phyloP scores from a whole-genome alignment of 2,113 vertebrate genomes.

The Forbesichthys agassizii region DNA sequence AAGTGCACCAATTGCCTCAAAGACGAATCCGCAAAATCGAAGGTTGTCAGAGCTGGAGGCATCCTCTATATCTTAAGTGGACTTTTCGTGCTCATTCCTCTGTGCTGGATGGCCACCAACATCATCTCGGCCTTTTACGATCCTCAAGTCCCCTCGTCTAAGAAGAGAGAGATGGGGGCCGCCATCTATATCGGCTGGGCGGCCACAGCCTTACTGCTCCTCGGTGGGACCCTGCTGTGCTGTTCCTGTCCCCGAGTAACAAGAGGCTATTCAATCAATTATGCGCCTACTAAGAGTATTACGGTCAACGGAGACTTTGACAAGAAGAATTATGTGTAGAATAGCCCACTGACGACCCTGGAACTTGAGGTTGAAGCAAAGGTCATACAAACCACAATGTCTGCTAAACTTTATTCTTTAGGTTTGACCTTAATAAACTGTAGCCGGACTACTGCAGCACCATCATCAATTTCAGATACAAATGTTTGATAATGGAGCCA shows the following conservation, averaged over 20 bases:
- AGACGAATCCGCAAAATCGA: slow-evolving; percentile 75
- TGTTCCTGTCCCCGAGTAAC: slow-evolving; percentile 79
- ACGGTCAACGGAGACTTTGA: slow-evolving; percentile 81
- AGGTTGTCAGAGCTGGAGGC: slow-evolving; percentile 82
- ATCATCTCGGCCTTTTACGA: slow-evolving; percentile 90
- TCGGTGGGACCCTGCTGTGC: slow-evolving; percentile 86
- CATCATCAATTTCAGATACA: no score
- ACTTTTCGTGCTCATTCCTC: slow-evolving; percentile 84
- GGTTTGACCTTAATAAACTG: no score
- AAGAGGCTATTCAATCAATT: slow-evolving; percentile 79
- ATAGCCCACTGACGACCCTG: background rate
- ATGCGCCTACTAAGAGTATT: slow-evolving; percentile 79
- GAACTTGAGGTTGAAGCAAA: background rate
- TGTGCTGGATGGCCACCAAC: slow-evolving; percentile 92
- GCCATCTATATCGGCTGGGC: slow-evolving; percentile 95
- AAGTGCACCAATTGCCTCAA: slow-evolving; percentile 91
- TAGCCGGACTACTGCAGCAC: no score
- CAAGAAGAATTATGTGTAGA: slow-evolving; percentile 90
- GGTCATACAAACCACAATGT: background rate
- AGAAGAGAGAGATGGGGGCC: slow-evolving; percentile 90
- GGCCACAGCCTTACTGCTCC: slow-evolving; percentile 82
- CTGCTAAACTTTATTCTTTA: background rate
- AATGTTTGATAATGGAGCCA: no score
- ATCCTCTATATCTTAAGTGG: slow-evolving; percentile 83
- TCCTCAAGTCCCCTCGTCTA: slow-evolving; percentile 73